A percentile compares a stretch with the other conserved stretches of the same genome.
Conservation (phyloP, 2,888 invertebrate species). For the Drosophila nigricruria region DNA sequence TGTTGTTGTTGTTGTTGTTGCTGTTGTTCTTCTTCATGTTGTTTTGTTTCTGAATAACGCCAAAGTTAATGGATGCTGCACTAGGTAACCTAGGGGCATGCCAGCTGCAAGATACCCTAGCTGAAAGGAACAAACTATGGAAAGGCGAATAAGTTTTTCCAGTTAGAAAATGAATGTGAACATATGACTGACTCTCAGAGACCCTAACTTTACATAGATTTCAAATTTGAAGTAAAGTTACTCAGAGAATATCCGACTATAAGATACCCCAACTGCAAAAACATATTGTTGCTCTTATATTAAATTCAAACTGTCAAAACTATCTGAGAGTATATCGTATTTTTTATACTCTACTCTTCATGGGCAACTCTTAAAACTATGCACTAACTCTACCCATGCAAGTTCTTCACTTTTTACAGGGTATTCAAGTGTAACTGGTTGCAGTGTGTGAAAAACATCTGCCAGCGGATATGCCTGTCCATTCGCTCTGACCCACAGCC, state of each 20-base stretch:
- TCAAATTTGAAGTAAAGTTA: not conserved
- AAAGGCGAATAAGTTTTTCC: not conserved
- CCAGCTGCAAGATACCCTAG: slow-evolving; percentile 17
- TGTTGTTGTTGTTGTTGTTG: slow-evolving; percentile 34
- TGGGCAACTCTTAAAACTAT: not conserved
- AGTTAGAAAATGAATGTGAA: not conserved
- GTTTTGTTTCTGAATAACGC: slow-evolving; percentile 50
- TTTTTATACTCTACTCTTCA: no score
- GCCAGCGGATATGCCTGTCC: slow-evolving; percentile 71
- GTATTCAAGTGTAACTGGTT: slow-evolving; percentile 35
- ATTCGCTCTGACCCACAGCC: slow-evolving; percentile 40
- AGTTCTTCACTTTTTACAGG: slow-evolving; percentile 6
- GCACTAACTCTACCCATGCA: no score
- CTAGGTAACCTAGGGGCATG: no score
- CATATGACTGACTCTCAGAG: not conserved
- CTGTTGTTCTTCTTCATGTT: slow-evolving; percentile 31
- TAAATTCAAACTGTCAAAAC: not conserved
- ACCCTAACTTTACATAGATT: not conserved
- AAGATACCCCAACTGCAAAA: not conserved
- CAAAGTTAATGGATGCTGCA: slow-evolving; percentile 43
- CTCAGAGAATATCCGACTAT: not conserved
- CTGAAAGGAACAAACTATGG: no score
- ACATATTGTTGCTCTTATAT: not conserved
- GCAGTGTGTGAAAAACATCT: slow-evolving; percentile 68
- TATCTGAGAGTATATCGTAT: no score